Evolutionary conservation across 2,113 vertebrate species (phyloP).

Genomic region (Elephas maximus): DNA sequence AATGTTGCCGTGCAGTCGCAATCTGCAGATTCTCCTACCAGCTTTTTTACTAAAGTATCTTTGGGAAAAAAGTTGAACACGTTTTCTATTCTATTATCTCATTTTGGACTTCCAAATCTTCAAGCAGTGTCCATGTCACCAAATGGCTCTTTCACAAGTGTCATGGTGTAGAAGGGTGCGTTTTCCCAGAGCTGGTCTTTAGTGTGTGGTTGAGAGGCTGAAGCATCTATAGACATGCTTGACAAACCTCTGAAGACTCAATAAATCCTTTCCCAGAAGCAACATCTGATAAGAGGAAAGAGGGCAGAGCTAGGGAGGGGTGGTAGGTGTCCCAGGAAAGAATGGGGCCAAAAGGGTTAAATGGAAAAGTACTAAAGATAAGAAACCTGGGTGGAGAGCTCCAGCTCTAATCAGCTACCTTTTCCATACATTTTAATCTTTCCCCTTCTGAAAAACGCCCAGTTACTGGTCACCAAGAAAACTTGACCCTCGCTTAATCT

Average conservation of each 20-base stretch:
- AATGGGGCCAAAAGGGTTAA: neutral
- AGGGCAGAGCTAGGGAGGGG: neutral
- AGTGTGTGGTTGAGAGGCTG: neutral
- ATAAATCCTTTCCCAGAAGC: neutral
- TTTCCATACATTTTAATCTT: neutral
- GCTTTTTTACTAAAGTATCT: neutral
- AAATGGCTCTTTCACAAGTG: accelerated
- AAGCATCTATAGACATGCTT: accelerated
- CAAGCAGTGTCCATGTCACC: accelerated
- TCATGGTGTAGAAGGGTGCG: accelerated
- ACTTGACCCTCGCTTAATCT: neutral
- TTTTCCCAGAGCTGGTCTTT: neutral
- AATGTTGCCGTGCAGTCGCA: neutral
- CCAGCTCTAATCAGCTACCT: neutral
- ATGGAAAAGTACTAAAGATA: neutral
- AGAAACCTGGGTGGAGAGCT: neutral
- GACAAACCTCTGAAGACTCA: accelerated
- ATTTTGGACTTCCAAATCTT: no score
- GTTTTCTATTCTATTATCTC: neutral
- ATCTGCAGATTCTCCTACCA: neutral
- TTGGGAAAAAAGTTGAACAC: neutral
- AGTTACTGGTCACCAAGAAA: neutral
- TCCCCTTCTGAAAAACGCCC: neutral
- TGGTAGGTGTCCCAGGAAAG: neutral
- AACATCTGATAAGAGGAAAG: no score